A percentile compares a stretch with the other conserved stretches of the same genome.
phyloP scores from a whole-genome alignment of 2,888 invertebrate species.

The Acanthacorydalis orientalis region DNA sequence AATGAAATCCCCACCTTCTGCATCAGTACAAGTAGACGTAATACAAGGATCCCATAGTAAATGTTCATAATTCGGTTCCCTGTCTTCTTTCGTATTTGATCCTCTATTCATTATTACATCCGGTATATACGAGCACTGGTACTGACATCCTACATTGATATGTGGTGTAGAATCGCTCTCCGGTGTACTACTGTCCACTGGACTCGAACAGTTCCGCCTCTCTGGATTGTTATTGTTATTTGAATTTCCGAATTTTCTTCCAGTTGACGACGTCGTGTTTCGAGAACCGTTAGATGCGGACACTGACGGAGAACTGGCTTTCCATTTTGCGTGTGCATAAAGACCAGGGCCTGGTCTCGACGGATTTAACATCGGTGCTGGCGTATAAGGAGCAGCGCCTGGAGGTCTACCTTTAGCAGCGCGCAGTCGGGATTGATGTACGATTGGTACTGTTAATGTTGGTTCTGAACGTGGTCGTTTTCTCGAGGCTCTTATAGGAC shows the following conservation, averaged over 20 bases:
- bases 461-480: constrained; percentile 44
- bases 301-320: constrained; percentile 12
- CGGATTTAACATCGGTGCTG: constrained; percentile 88
- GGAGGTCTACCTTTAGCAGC: constrained; percentile 29
- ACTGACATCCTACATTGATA: constrained; percentile 75
- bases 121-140: constrained; percentile 66
- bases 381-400: constrained; percentile 59
- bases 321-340: constrained; percentile 37
- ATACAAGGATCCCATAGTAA: constrained; percentile 79
- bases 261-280: constrained; percentile 8
- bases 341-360: constrained; percentile 77
- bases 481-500: constrained; percentile 44
- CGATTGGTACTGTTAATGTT: constrained; percentile 30
- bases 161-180: constrained; percentile 45
- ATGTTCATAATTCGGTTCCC: constrained; percentile 43
- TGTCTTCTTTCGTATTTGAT: constrained; percentile 30
- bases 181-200: constrained; percentile 25
- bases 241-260: constrained; percentile 9
- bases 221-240: constrained; percentile 15
- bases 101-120: constrained; percentile 15
- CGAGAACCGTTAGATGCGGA: not conserved
- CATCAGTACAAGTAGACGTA: constrained; percentile 48
- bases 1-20: constrained; percentile 63
- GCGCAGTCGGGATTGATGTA: constrained; percentile 33
- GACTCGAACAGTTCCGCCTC: constrained; percentile 14